Conservation (phyloP, 2,113 vertebrate genomes). For the Forbesichthys agassizii region DNA sequence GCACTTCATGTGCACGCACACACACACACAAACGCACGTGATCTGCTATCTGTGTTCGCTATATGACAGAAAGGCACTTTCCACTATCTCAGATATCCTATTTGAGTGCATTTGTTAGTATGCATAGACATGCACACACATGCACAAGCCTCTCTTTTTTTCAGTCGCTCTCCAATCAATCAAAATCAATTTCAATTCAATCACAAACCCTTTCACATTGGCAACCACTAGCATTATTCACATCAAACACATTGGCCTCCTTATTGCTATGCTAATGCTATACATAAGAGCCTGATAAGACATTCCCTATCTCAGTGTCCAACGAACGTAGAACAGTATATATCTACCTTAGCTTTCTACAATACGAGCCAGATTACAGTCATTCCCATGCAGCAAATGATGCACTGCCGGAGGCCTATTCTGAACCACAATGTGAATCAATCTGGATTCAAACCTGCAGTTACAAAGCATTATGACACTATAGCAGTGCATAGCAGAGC, state of each 20-base stretch:
- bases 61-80: too few species aligned
- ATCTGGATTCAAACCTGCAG: slow-evolving; percentile 39
- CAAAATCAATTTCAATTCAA: too few species aligned
- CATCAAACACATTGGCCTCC: too few species aligned
- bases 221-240: too few species aligned
- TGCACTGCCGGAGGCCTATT: neutral
- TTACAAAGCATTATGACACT: slow-evolving; percentile 33
- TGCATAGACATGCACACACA: slow-evolving; percentile 2
- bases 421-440: slow-evolving; percentile 40
- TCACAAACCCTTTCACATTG: too few species aligned
- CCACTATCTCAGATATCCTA: neutral
- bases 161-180: too few species aligned
- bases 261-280: too few species aligned
- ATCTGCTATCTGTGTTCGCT: too few species aligned
- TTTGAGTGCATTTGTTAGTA: neutral
- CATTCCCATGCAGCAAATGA: slow-evolving; percentile 34
- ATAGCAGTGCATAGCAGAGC: slow-evolving; percentile 17
- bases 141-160: neutral
- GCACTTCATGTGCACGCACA: neutral
- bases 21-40: too few species aligned
- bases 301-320: too few species aligned
- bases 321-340: neutral
- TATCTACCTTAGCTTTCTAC: too few species aligned
- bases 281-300: too few species aligned
- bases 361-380: slow-evolving; percentile 12